Evolutionary conservation across 37 sponge, comb jelly and placozoan genomes (phyloP), one percentile per base, ranked within the genome.

Genomic region (Aplysina aerophoba): DNA sequence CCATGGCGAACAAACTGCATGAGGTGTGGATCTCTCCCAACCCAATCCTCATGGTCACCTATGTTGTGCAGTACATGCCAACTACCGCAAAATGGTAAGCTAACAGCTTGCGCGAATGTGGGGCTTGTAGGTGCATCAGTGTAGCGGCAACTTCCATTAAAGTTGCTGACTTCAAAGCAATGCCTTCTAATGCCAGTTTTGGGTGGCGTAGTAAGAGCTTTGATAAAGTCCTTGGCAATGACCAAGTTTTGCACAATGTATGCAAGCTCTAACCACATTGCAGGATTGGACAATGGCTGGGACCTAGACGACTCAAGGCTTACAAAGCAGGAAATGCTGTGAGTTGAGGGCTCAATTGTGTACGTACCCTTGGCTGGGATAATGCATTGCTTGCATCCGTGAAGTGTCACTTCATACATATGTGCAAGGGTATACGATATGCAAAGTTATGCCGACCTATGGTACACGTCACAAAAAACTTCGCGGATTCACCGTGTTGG

Each of bases 11-110:
- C 58, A 37, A 80, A 0, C 77, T 97, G 35, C 79, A 88, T 5
- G 98, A 97, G 80, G 86, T 89, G 59, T 97, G 98, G 98, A 97
- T 97, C 35, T 87, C 92, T 21, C 31, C 30, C 28, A 83, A 95
- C 19, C 96, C 96, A 17, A 28, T 91, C 33, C 89, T 97, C 24
- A 60, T 97, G 64, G 90, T 91, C 59, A 91, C 90, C 0, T 97
- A 95, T 69, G 0, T 93, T 11, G 55, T 71, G 6, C 96, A 97
- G 84, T 97, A 95, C 67, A 57, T 84, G 24, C 98, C 98, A 21
- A 33, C 24, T 34, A 37, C 86, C 12, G 89, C 88, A 2, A 87
- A 67, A 58, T 88, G 90, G 90, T 90, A 33, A 79, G 92, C 39
- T 21, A 38, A 44, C 50, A 44, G 50, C 50, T 44, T 3, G 37